Conservation (phyloP, 2,113 vertebrate genomes). For the Alexandromys fortis region DNA sequence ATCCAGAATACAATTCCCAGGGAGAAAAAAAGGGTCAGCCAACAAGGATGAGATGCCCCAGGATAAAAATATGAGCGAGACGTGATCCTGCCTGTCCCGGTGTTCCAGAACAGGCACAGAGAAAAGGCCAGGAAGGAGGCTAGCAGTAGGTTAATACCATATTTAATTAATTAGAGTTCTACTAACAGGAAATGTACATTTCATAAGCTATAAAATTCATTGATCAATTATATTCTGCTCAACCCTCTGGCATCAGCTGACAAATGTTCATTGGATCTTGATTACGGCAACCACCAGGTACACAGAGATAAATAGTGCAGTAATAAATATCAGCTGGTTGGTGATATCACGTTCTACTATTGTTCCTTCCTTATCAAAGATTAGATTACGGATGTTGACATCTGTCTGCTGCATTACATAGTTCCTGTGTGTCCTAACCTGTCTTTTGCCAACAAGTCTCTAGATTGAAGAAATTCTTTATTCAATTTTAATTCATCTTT, state of each 20-base stretch:
- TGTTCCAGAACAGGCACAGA: not conserved
- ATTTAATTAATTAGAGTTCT: not conserved
- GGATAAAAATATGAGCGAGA: not conserved
- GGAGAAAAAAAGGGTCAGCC: not conserved
- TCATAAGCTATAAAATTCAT: not conserved
- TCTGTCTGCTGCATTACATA: not conserved
- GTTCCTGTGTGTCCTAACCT: not conserved
- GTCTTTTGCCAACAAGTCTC: not conserved
- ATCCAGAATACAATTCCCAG: not conserved
- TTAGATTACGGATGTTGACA: not conserved
- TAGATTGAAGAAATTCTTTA: not conserved
- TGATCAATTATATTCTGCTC: not conserved
- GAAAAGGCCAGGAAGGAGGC: not conserved
- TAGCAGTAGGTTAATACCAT: not conserved
- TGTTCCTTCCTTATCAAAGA: constrained; percentile 57
- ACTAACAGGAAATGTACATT: not conserved
- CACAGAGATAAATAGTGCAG: not conserved
- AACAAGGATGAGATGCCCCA: not conserved
- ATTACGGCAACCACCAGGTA: not conserved
- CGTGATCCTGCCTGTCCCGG: not conserved
- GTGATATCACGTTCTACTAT: not conserved
- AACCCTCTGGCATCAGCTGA: not conserved
- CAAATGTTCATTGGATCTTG: constrained; percentile 20
- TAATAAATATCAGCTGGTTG: not conserved
- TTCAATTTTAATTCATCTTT: constrained; percentile 16